Evolutionary conservation across 2,113 vertebrate genomes (phyloP), one percentile per base, ranked within the genome.

Genomic region (Scytalopus superciliaris): DNA sequence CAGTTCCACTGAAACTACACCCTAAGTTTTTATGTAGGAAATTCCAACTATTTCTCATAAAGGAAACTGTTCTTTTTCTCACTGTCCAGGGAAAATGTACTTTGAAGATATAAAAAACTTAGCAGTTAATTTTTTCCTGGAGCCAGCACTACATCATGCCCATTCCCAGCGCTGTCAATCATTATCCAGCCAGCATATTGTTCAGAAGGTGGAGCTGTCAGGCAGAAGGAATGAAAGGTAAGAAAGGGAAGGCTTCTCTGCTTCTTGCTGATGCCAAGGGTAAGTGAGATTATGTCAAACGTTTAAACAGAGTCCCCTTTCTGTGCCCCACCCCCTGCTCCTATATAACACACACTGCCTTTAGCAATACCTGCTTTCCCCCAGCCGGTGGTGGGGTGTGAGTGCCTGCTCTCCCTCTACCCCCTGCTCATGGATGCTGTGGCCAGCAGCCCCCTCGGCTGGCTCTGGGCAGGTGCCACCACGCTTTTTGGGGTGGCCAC

Each of bases 131-230:
- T 37, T 80, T 90, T 82, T 31, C 91, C 73, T 17, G 27, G 56
- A 84, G 76, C 70, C 66, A 75, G 84, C 4, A 3, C 85, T 91
- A n/a, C 63, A 85, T 82, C 87, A 22, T 19, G 78, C 72, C 91
- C 60, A 49, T 89, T 90, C 78, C 82, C 40, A 33, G 76, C 4
- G 91, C 90, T 97, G 95, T 98, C 97, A 98, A 95, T 98, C 84
- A 97, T 97, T 97, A 97, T 77, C 97, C 75, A 95, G 84, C 33
- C 93, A 49, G 90, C 93, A 23, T 33, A 63, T 94, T 67, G 81
- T 94, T 96, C 90, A 78, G 96, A 90, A 96, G 96, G 97, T 97
- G 97, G 96, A 95, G 94, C 84, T 82, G 70, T 86, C 82, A 91
- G 92, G 83, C 79, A 88, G 74, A 59, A 87, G 63, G 72, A 95